Conservation (phyloP, 1,140 invertebrate genomes). For the Temnothorax nylanderi region DNA sequence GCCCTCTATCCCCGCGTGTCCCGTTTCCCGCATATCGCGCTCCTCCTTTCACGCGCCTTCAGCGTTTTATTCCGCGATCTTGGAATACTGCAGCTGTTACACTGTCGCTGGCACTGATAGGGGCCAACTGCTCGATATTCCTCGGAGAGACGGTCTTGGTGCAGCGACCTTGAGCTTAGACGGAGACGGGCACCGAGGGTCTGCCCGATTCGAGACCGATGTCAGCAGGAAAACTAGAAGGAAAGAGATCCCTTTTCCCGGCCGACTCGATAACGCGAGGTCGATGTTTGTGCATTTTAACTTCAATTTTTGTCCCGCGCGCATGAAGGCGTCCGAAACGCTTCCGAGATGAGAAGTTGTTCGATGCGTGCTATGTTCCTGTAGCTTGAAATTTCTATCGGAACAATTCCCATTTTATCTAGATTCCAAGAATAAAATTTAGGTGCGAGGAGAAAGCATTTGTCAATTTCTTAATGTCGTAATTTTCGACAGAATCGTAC, state of each 20-base stretch:
- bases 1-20: not conserved
- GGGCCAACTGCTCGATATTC: slow-evolving; percentile 69
- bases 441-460: not conserved
- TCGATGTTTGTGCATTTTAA: slow-evolving; percentile 1
- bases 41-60: slow-evolving; percentile 16
- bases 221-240: slow-evolving; percentile 27
- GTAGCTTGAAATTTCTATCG: not conserved
- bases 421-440: not conserved
- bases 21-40: not conserved
- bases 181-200: not conserved
- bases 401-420: not conserved
- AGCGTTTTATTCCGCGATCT: slow-evolving; percentile 70
- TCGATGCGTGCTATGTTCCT: not conserved
- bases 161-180: slow-evolving; percentile 52
- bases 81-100: slow-evolving; percentile 72
- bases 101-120: slow-evolving; percentile 41
- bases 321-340: not conserved
- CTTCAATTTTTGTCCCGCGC: not conserved
- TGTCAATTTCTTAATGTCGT: not conserved
- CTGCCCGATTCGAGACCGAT: not conserved
- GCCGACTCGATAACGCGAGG: not conserved
- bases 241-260: not conserved
- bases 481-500: not conserved
- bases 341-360: not conserved
- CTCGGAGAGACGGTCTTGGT: slow-evolving; percentile 36